These are phyloP conservation scores for Drosophila multiciliata DNA, from an alignment of 2,888 invertebrate genomes.

Conservation along the genomic window DNA sequence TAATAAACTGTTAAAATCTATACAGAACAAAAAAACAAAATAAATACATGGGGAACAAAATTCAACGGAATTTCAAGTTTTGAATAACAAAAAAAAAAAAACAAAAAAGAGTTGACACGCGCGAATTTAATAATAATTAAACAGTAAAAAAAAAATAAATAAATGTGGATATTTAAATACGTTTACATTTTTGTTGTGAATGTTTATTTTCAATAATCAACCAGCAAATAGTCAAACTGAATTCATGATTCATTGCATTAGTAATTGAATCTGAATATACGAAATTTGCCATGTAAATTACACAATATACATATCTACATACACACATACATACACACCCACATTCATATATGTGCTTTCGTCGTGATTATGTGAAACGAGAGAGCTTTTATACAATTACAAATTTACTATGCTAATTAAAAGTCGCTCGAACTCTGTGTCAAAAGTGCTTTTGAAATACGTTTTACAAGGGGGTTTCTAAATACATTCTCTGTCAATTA, in stretches of 20 bases:
- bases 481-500: neutral
- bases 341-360: neutral
- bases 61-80: constrained; percentile 30
- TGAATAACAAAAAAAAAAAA: neutral
- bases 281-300: constrained; percentile 9
- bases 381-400: neutral
- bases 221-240: neutral
- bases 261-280: constrained; percentile 35
- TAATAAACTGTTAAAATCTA: constrained; percentile 41
- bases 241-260: constrained; percentile 35
- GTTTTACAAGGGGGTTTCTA: neutral
- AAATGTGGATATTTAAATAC: neutral
- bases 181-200: neutral
- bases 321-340: neutral
- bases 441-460: neutral
- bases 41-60: constrained; percentile 1
- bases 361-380: constrained; percentile 14
- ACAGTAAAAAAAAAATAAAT: neutral
- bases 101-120: constrained; percentile 37
- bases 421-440: neutral
- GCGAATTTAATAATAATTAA: constrained; percentile 23
- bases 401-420: neutral
- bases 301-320: neutral
- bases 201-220: too few species aligned
- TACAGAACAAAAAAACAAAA: neutral